Evolutionary conservation across 2,113 vertebrate genomes (phyloP), one percentile per base, ranked within the genome.

Genomic region (Myocastor coypus): DNA sequence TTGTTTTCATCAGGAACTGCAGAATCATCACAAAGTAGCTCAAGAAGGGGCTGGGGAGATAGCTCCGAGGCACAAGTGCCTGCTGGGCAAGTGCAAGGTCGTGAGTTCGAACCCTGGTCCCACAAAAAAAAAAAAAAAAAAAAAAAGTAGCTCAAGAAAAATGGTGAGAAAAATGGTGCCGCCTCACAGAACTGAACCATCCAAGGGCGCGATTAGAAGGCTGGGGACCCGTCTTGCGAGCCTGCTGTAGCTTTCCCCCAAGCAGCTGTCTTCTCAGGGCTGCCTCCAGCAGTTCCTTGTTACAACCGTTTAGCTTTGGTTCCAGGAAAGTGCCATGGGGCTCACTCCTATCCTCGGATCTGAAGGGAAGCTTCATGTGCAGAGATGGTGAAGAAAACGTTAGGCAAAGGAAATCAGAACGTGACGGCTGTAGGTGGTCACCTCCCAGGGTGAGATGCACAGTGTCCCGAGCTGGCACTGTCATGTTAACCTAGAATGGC

Each of bases 201-300:
- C 22, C 50, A 37, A 55, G 26, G 30, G 32, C 88, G 10, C 1
- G 8, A 42, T 11, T 16, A 22, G 16, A 0, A 34, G 17, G 3
- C 2, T n/a, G 0, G 28, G 14, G 57, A 1, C 14, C 73, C 16
- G 5, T 37, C 50, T 84, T 17, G 20, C 0, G 30, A 4, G 6
- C 14, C 17, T 34, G 9, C 68, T 82, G 14, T 13, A 19, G 28
- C 83, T 28, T 42, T 69, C 20, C 1, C 37, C 73, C 8, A n/a
- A 10, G 32, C n/a, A 16, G 19, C 19, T 52, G 9, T 57, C 59
- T 40, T 55, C 37, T 55, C 20, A 7, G 40, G 24, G 0, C 32
- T 75, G n/a, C 22, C 5, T 55, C 9, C 26, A 46, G 16, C 52
- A 55, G 3, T 20, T 78, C 24, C 11, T 34, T 34, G 17, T 26